A percentile compares a stretch with the other conserved stretches of the same genome.
Conservation (phyloP, 2,113 vertebrate species). For the Rissa tridactyla region DNA sequence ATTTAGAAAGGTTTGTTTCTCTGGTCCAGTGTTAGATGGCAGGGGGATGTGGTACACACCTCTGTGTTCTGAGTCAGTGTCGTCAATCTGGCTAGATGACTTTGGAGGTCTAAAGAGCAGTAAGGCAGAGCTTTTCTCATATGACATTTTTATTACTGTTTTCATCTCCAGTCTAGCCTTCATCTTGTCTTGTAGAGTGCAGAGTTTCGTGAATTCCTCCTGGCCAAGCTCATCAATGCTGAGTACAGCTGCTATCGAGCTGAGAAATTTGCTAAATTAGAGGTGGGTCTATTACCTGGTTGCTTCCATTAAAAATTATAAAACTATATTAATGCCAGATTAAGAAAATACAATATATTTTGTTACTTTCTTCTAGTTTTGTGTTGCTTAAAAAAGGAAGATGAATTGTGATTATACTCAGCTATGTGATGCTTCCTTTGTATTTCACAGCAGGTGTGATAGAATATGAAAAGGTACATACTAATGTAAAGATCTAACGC, state of each 20-base stretch:
- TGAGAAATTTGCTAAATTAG: slow-evolving; percentile 85
- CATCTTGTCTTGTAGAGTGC: slow-evolving; percentile 64
- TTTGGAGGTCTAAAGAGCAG: neutral
- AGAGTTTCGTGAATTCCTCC: slow-evolving; percentile 85
- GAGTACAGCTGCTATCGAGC: slow-evolving; percentile 90
- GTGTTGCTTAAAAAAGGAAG: neutral
- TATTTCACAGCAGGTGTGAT: neutral
- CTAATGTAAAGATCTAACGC: neutral
- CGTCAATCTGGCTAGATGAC: neutral
- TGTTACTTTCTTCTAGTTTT: neutral
- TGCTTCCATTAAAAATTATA: neutral
- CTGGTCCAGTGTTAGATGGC: neutral
- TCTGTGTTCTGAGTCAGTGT: neutral
- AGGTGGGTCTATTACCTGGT: slow-evolving; percentile 68
- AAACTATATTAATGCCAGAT: neutral
- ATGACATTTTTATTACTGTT: neutral
- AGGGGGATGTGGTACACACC: neutral
- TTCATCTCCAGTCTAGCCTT: neutral
- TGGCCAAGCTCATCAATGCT: slow-evolving; percentile 90
- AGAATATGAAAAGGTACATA: neutral
- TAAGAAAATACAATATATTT: neutral
- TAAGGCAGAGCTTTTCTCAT: neutral
- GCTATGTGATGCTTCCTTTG: neutral
- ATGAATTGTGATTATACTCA: neutral
- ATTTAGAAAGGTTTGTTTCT: slow-evolving; percentile 71